A percentile compares a stretch with the other conserved stretches of the same genome.
These are phyloP conservation scores for Tipula unca DNA, from an alignment of 2,888 invertebrate genomes.

Conservation along the genomic window DNA sequence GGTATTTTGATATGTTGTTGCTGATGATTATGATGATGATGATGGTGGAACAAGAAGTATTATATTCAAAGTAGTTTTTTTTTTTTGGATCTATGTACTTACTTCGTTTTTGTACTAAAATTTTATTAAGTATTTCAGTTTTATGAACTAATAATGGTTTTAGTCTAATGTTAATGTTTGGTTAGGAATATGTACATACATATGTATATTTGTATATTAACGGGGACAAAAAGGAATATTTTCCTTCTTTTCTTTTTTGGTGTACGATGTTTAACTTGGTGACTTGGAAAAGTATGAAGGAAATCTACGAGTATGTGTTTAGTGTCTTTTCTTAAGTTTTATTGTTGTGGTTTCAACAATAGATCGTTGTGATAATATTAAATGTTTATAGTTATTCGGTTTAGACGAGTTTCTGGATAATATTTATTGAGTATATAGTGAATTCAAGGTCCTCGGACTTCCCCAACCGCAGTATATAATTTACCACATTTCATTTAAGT, in stretches of 20 bases:
- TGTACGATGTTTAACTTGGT: neutral
- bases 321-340: neutral
- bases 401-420: too few species aligned
- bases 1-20: neutral
- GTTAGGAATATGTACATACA: neutral
- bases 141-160: constrained; percentile 8
- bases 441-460: too few species aligned
- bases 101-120: neutral
- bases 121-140: neutral
- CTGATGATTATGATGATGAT: neutral
- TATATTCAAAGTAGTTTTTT: neutral
- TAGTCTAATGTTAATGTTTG: neutral
- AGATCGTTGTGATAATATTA: too few species aligned
- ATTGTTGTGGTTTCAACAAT: neutral
- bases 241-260: neutral
- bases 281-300: neutral
- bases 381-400: too few species aligned
- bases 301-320: neutral
- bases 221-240: neutral
- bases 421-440: too few species aligned
- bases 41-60: neutral
- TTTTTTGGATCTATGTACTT: neutral
- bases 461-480: too few species aligned
- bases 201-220: too few species aligned
- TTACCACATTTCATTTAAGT: too few species aligned